Evolutionary conservation across 2,797 vertebrate species (phyloP).

Genomic region (Melanotaenia parkinsoni): DNA sequence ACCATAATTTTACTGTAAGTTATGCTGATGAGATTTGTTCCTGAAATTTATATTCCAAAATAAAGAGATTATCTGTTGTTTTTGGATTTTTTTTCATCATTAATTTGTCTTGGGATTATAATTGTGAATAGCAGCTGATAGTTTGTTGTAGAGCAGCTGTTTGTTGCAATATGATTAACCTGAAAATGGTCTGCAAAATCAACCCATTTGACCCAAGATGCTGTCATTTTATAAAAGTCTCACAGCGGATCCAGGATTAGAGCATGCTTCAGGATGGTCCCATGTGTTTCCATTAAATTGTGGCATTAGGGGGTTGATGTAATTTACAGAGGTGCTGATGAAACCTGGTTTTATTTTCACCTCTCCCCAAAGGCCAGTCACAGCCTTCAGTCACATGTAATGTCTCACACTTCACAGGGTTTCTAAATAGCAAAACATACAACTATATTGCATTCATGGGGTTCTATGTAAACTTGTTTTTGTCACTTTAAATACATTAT

Average conservation of each 20-base stretch:
- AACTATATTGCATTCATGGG: background rate
- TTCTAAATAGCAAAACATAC: constrained; percentile 6
- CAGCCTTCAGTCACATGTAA: constrained; percentile 17
- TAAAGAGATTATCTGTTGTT: constrained; percentile 69
- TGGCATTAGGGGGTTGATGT: constrained; percentile 75
- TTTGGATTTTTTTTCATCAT: constrained; percentile 31
- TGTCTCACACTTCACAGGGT: constrained; percentile 14
- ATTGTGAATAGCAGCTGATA: background rate
- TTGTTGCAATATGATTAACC: background rate
- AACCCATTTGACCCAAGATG: constrained; percentile 11
- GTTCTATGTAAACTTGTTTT: background rate
- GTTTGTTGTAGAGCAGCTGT: background rate
- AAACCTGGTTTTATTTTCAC: constrained; percentile 76
- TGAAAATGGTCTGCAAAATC: background rate
- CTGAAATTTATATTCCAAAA: constrained; percentile 74
- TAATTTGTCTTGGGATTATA: constrained; percentile 7
- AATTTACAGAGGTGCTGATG: constrained; percentile 76
- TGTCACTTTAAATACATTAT: background rate
- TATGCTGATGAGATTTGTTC: constrained; percentile 46
- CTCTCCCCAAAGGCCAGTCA: constrained; percentile 46
- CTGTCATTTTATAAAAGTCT: constrained; percentile 39
- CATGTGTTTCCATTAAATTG: constrained; percentile 75
- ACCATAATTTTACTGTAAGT: constrained; percentile 64
- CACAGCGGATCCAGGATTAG: constrained; percentile 60
- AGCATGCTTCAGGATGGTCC: constrained; percentile 57